These are phyloP conservation scores for Gymnocheta viridis DNA, from an alignment of 2,888 invertebrate genomes.

Conservation along the genomic window DNA sequence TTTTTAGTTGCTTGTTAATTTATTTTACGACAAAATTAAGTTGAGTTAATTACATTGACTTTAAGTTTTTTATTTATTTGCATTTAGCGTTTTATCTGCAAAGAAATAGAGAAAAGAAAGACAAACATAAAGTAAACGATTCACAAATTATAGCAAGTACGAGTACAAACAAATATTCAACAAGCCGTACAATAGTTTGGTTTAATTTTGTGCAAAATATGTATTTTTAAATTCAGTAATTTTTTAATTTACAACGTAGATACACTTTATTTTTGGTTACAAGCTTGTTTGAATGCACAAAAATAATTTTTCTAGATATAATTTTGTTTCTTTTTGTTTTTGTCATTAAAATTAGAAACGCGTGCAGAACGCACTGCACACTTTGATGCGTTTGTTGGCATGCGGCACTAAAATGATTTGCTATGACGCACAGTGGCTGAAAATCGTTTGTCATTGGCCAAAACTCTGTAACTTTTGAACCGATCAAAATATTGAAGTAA, in stretches of 20 bases:
- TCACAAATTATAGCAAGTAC: constrained; percentile 5
- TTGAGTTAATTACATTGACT: constrained; percentile 66
- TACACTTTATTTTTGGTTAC: constrained; percentile 1
- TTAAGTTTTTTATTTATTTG: constrained; percentile 31
- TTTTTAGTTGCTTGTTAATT: constrained; percentile 63
- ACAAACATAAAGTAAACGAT: constrained; percentile 29
- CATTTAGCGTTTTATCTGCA: constrained; percentile 65
- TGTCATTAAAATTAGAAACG: constrained; percentile 49
- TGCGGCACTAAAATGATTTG: constrained; percentile 53
- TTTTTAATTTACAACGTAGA: not conserved
- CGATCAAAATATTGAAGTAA: too few species aligned
- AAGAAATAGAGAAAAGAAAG: constrained; percentile 58
- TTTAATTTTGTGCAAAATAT: not conserved
- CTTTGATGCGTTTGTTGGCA: constrained; percentile 53
- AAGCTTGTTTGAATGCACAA: not conserved
- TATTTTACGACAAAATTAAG: constrained; percentile 52
- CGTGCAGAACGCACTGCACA: constrained; percentile 35
- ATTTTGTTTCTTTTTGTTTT: not conserved
- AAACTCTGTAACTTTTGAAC: too few species aligned
- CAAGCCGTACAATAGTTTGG: constrained; percentile 30
- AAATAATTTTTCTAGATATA: not conserved
- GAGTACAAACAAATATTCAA: constrained; percentile 32
- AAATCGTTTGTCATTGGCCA: too few species aligned
- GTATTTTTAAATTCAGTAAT: not conserved
- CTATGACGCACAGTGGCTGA: too few species aligned